Evolutionary conservation across 2,113 vertebrate species (phyloP).

Genomic region (Numenius arquata): DNA sequence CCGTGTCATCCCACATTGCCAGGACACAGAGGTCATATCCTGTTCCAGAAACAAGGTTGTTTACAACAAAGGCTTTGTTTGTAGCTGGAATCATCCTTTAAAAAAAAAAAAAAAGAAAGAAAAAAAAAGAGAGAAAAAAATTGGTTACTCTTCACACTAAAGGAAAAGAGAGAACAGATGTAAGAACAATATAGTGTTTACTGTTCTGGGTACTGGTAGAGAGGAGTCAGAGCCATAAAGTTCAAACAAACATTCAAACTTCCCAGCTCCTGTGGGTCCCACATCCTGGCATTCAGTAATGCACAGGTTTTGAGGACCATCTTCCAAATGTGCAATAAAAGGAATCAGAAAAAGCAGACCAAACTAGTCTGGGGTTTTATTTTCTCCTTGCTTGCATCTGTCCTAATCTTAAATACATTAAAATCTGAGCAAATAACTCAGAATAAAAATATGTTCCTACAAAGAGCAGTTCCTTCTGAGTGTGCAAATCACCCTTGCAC

Average conservation of each 20-base stretch:
- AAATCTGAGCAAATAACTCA: background rate
- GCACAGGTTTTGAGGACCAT: background rate
- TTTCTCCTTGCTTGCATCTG: background rate
- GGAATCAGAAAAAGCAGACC: background rate
- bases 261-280: background rate
- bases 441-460: background rate
- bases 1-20: slow-evolving; percentile 95
- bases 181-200: background rate
- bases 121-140: background rate
- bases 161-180: background rate
- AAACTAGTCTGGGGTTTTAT: background rate
- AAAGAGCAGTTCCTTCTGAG: background rate
- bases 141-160: background rate
- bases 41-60: slow-evolving; percentile 92
- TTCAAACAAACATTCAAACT: background rate
- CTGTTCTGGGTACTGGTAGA: background rate
- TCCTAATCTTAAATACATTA: background rate
- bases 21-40: slow-evolving; percentile 95
- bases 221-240: background rate
- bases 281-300: background rate
- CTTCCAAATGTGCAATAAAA: background rate
- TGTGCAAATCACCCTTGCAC: background rate
- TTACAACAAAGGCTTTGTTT: slow-evolving; percentile 92
- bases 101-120: background rate
- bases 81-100: slow-evolving; percentile 93